These are phyloP conservation scores for Megathymus violae DNA, from an alignment of 1,140 invertebrate species.

Conservation along the genomic window DNA sequence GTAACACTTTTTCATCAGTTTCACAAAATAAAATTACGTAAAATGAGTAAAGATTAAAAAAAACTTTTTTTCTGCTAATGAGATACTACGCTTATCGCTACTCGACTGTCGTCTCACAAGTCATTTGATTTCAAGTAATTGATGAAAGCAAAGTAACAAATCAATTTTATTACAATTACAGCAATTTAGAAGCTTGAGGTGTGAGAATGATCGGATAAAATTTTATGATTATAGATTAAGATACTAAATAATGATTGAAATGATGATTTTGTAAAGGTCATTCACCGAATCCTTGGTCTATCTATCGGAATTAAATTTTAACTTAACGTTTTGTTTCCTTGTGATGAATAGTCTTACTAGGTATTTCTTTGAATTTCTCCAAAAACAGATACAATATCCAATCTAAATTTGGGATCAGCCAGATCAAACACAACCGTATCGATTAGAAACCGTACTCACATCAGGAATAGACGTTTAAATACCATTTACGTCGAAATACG, in stretches of 20 bases:
- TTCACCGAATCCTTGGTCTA: too few species aligned
- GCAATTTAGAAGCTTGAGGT: constrained; percentile 28
- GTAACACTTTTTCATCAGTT: too few species aligned
- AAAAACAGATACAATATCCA: too few species aligned
- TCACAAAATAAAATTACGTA: too few species aligned
- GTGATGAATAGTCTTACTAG: too few species aligned
- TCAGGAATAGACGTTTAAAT: constrained; percentile 59
- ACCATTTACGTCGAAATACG: constrained; percentile 73
- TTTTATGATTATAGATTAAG: constrained; percentile 21
- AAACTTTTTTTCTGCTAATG: too few species aligned
- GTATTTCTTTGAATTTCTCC: too few species aligned
- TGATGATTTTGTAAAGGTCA: constrained; percentile 2
- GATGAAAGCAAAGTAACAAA: constrained; percentile 24
- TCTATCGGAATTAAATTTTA: not conserved
- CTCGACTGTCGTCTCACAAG: not conserved
- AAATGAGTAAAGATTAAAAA: too few species aligned
- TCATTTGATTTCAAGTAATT: constrained; percentile 14
- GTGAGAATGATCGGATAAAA: constrained; percentile 31
- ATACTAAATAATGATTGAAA: constrained; percentile 25
- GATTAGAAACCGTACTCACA: constrained; percentile 30
- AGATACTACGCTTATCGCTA: not conserved
- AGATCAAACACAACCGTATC: constrained; percentile 14
- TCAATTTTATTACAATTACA: constrained; percentile 33
- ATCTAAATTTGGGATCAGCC: too few species aligned
- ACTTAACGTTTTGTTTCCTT: too few species aligned